Conservation (phyloP, 2,797 vertebrate genomes). For the Triplophysa yarkandensis region DNA sequence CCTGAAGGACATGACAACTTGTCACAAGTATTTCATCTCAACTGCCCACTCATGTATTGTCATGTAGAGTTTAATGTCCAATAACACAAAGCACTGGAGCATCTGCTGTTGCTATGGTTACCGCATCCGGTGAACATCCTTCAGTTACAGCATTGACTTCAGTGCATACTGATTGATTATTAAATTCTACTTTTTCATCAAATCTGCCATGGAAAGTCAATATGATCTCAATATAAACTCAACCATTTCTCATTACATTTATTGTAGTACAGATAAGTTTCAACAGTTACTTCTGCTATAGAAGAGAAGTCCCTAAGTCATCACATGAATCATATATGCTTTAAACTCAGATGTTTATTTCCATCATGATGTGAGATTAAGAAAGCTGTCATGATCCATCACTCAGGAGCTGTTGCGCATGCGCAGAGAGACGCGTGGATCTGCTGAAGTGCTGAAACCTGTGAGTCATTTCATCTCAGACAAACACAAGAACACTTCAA, state of each 20-base stretch:
- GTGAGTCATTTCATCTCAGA: constrained; percentile 56
- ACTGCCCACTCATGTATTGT: neutral
- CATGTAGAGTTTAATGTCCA: too few species aligned
- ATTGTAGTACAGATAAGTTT: too few species aligned
- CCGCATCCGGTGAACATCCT: neutral
- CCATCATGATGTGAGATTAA: constrained; percentile 62
- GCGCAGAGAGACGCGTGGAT: constrained; percentile 79
- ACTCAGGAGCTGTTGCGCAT: constrained; percentile 76
- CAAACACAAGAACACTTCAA: neutral
- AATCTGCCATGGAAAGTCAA: too few species aligned
- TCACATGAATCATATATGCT: too few species aligned
- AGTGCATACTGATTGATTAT: neutral
- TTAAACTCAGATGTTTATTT: constrained; percentile 37
- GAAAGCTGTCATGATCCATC: constrained; percentile 71
- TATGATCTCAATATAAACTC: neutral
- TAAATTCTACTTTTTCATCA: neutral
- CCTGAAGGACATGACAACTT: neutral
- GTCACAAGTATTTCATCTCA: neutral
- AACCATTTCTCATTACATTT: neutral
- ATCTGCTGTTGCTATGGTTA: constrained; percentile 2
- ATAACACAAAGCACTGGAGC: neutral
- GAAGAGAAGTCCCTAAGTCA: too few species aligned
- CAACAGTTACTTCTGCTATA: too few species aligned
- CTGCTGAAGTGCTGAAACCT: constrained; percentile 82
- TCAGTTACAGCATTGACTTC: neutral